A percentile compares a stretch with the other conserved stretches of the same genome.
phyloP scores from a whole-genome alignment of 2,113 vertebrate genomes.

The Anthoscopus minutus region DNA sequence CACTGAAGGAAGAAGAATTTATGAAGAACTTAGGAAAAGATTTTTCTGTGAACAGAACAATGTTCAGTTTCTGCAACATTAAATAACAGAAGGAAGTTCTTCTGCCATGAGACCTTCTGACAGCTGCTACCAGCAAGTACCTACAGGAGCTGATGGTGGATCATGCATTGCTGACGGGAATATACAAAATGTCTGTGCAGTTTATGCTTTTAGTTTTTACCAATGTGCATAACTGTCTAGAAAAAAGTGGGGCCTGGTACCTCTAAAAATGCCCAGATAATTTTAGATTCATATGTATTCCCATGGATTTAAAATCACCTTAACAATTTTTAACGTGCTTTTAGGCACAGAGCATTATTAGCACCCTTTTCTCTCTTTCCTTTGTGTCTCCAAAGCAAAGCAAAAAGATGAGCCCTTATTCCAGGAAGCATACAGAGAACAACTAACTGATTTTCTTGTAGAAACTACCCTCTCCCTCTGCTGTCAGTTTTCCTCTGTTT shows the following conservation, averaged over 20 bases:
- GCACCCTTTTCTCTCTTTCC: not conserved
- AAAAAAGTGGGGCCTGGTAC: not conserved
- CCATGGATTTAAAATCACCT: not conserved
- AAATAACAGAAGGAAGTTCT: not conserved
- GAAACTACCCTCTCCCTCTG: not conserved
- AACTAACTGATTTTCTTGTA: not conserved
- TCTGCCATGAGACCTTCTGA: not conserved
- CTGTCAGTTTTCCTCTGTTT: not conserved
- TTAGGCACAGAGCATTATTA: not conserved
- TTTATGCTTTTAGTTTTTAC: not conserved
- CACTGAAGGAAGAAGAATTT: not conserved
- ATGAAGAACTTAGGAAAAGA: not conserved
- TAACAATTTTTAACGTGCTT: not conserved
- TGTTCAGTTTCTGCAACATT: not conserved
- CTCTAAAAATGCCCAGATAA: not conserved
- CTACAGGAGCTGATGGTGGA: not conserved
- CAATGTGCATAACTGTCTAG: not conserved
- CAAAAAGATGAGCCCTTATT: not conserved
- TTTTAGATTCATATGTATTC: not conserved
- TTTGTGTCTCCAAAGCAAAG: not conserved
- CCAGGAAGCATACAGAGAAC: fast-evolving
- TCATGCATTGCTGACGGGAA: not conserved
- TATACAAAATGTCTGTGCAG: not conserved
- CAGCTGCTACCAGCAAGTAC: not conserved
- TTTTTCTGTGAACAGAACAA: not conserved